Evolutionary conservation across 2,113 vertebrate species (phyloP).

Genomic region (Nycticebus coucang): DNA sequence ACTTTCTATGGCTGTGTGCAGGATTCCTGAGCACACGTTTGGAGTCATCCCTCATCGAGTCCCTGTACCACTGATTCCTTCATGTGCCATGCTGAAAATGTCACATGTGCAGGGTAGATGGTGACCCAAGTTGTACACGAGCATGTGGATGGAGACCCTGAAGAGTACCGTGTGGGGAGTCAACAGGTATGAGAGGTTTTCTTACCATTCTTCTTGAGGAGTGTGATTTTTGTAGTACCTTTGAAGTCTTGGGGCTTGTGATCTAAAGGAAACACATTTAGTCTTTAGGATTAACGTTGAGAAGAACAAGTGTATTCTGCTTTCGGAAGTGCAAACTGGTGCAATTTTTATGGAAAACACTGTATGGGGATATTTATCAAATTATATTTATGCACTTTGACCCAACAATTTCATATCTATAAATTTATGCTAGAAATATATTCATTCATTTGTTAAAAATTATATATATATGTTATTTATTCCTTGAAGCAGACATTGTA

Average conservation of each 20-base stretch:
- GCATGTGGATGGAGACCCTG: neutral
- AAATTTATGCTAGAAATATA: neutral
- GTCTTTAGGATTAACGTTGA: constrained; percentile 11
- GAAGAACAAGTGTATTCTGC: neutral
- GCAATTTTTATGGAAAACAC: neutral
- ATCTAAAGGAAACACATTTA: constrained; percentile 68
- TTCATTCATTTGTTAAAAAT: neutral
- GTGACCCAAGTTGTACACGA: neutral
- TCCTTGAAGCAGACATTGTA: neutral
- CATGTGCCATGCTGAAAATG: neutral
- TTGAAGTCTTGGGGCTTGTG: constrained; percentile 72
- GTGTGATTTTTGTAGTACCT: constrained; percentile 75
- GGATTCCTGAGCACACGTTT: neutral
- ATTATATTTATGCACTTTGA: neutral
- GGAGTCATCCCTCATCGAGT: neutral
- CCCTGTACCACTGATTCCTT: neutral
- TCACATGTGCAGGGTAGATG: neutral
- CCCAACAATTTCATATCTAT: neutral
- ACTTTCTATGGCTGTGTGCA: neutral
- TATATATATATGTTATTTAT: neutral
- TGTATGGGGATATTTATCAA: neutral
- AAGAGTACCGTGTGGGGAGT: neutral
- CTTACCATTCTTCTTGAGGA: constrained; percentile 79
- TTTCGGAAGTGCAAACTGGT: neutral
- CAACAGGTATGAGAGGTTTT: neutral